Base-by-base conservation (phyloP, 1,140 invertebrate genomes). In the Musca vetustissima region DNA sequence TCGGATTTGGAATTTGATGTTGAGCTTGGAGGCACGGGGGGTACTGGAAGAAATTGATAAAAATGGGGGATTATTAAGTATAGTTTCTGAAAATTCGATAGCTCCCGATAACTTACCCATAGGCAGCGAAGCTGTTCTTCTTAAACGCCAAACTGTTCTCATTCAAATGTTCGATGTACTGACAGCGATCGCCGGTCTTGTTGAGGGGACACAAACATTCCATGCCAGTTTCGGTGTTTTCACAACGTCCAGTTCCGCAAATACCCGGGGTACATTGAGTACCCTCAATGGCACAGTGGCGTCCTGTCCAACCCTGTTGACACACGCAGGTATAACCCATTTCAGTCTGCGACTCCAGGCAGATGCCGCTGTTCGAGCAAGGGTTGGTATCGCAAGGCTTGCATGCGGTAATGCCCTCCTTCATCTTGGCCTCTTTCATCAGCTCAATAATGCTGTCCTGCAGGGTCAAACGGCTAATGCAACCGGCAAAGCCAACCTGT, bases 151-250 rank as follows among this genome's bases (percentile, higher is more conserved):
- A 69, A 24, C 77, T 82, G 24, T 77, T 72, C 43, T 80, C 79
- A 53, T 76, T 80, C 17, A 82, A 73, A 28, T 78, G 77, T 66
- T 82, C 81, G 36, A 76, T 78, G 22, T 83, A 83, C 67, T 83
- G 75, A 36, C 93, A 98, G 72, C 90, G 87, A 9, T 86, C 83
- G 28, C 96, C 96, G 15, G 88, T 87, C 77, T 87, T 92, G 15
- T 92, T 92, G 55, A 93, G 84, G 17, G 94, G 94, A 82, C 96
- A 98, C 22, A 90, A 88, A 79, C 96, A 98, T 55, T 89, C 87
- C 82, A 93, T 93, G 24, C 93, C 91, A 48, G 86, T 85, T 7
- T 88, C 88, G 9, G 86, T 89, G 78, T 96, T 90, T 11, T 89
- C 84, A 78, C 96, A 98, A 47, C 88, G 87, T 4, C 95, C 96